Base-by-base conservation (phyloP, 2,888 invertebrate species). In the Artemia sinica region DNA sequence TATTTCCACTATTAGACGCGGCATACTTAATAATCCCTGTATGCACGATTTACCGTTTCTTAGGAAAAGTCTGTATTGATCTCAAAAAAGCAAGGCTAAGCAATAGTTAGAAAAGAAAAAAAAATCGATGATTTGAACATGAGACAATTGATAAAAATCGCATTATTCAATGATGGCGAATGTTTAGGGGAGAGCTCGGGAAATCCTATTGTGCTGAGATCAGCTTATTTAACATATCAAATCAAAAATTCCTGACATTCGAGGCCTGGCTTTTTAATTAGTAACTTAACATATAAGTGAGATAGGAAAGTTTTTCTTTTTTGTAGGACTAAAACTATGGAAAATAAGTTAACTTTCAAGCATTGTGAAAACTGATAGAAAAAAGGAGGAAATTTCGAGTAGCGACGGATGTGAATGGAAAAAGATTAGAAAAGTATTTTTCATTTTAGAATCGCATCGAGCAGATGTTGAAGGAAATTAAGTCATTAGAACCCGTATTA, bases 91-190 rank as follows among this genome's bases (percentile, higher is more conserved):
- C 63, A 58, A 58, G 63, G 63, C 14, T 28, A 41, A 58, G 63
- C 63, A 58, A 58, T 58, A 58, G 14, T 58, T 41, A 41, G 41
- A 41, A 28, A 28, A 58, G 63, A 10, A 58, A 58, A 58, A 18
- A 58, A 58, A 58, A 58, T 58, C 63, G 63, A 58, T 58, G 63
- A 58, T 28, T 58, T 58, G 63, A 58, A 58, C 63, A 58, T 58
- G 63, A 58, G 63, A 58, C 63, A 58, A 58, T 58, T 58, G 63
- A 58, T 58, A 58, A 58, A 58, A 58, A 58, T 58, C 63, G 63
- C 9, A 58, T 58, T 58, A 58, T 58, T 58, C 63, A 18, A 28
- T 58, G 63, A 28, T 58, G 14, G 14, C 28, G 63, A n/a, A 18
- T 28, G 63, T 18, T n/a, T 18, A 58, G 28, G 9, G 63, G 63